Base-by-base conservation (phyloP, 2,797 vertebrate genomes). In the Alca torda region DNA sequence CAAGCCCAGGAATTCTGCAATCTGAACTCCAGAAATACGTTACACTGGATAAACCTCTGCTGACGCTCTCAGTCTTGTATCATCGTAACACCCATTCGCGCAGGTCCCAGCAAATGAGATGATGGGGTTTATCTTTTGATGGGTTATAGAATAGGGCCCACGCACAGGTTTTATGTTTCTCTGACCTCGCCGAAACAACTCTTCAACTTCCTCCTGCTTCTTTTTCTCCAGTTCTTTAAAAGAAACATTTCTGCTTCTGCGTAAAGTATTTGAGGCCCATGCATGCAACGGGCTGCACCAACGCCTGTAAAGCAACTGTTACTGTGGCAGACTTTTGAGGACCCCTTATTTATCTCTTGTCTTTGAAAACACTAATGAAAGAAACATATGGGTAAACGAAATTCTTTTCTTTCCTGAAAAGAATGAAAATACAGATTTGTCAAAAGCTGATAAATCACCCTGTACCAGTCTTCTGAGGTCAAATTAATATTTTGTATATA, bases 21-120 rank as follows among this genome's bases (percentile, higher is more conserved):
- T 41, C 67, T 46, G 41, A 73, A 72, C 73, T 51, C 28, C 73
- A 72, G 59, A 92, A 87, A 86, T 28, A 63, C 2, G 3, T 41
- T 45, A 20, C 21, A 25, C 13, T 16, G 10, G 28, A 60, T n/a
- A 78, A 90, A 80, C 6, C 41, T 77, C 64, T 46, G 60, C 19
- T 85, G 46, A 51, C 0, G 3, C 19, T 51, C 43, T 90, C 45
- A 48, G 37, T 30, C 37, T 35, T 57, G 13, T 31, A 20, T 25
- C 20, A 37, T 45, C 39, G 2, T 6, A 53, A 35, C 2, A 3
- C 25, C 23, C 48, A 24, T 19, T 31, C 0, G 1, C 48, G 51
- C 12, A n/a, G 13, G n/a, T 9, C 82, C 82, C n/a, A 61, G 53
- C 83, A 79, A 87, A 68, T 39, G 48, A 56, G 53, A 76, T 6